Evolutionary conservation across 2,888 invertebrate genomes (phyloP).

Genomic region (Parnassius apollo): DNA sequence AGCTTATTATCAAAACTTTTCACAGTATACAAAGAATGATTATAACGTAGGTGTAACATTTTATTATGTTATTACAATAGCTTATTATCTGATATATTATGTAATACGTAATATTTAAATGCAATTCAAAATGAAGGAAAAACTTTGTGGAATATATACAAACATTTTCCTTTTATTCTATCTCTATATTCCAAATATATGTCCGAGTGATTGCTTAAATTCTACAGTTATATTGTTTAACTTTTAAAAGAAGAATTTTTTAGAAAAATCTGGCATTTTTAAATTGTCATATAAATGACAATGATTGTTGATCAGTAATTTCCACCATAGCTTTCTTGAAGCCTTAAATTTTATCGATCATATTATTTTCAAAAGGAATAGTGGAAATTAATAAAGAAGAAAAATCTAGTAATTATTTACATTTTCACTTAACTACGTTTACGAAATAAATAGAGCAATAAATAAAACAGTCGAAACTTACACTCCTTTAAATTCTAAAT

Average conservation of each 20-base stretch:
- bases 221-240: neutral
- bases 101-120: neutral
- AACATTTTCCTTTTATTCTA: too few relatives aligned
- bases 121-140: too few relatives aligned
- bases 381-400: slow-evolving; percentile 36
- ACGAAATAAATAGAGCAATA: slow-evolving; percentile 69
- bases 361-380: slow-evolving; percentile 27
- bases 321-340: slow-evolving; percentile 16
- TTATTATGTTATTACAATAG: neutral
- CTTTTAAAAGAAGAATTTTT: neutral
- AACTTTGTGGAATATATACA: too few relatives aligned
- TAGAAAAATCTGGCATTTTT: neutral
- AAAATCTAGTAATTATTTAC: slow-evolving; percentile 72
- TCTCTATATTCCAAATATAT: too few relatives aligned
- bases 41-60: slow-evolving; percentile 2
- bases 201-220: too few relatives aligned
- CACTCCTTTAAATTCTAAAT: slow-evolving; percentile 41
- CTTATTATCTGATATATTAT: neutral
- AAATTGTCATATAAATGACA: slow-evolving; percentile 10
- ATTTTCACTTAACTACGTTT: slow-evolving; percentile 54
- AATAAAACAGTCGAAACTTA: slow-evolving; percentile 65
- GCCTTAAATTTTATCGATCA: neutral
- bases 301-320: slow-evolving; percentile 20
- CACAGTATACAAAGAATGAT: slow-evolving; percentile 6
- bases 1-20: slow-evolving; percentile 12